Evolutionary conservation across 1,140 invertebrate species (phyloP), one percentile per base, ranked within the genome.

Genomic region (Cephus cinctus): DNA sequence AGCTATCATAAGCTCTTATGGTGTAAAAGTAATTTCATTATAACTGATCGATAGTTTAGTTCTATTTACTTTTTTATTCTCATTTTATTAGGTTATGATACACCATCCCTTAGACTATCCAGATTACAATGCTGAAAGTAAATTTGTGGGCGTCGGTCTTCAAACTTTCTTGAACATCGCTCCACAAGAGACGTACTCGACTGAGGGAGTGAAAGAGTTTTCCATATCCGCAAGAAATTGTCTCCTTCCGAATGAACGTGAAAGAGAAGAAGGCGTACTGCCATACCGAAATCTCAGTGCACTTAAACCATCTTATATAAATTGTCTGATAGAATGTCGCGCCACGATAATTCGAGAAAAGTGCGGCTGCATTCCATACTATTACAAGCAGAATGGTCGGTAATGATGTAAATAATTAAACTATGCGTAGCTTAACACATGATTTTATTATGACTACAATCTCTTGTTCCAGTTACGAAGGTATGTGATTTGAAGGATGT

Each of bases 61-160:
- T n/a, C n/a, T n/a, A n/a, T n/a, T n/a, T n/a, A n/a, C n/a, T n/a
- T n/a, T n/a, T n/a, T n/a, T n/a, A n/a, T n/a, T 43, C 2, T 49
- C 6, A 23, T 52, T 43, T 32, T 27, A 45, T 1, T 45, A 83
- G 81, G 67, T 83, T 0, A 70, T 82, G n/a, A 67, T 86, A 14
- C 83, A 86, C 40, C 75, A 81, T 51, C 68, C 83, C 0, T 82
- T 82, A 52, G 77, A 84, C 56, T 77, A 78, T 47, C 83, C 85
- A 0, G 81, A 85, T 55, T 65, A 79, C 40, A 80, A 80, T 36
- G 70, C 81, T 0, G 75, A 80, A 3, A 76, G 74, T 5, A 78
- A 83, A 34, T 52, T 85, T 5, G 65, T 84, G 2, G 75, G 71
- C 8, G 65, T 78, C 2, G 69, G 75, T 0, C 71, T 73, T 0